phyloP scores from a whole-genome alignment of 2,888 invertebrate genomes.

The Schizotus pectinicornis region DNA sequence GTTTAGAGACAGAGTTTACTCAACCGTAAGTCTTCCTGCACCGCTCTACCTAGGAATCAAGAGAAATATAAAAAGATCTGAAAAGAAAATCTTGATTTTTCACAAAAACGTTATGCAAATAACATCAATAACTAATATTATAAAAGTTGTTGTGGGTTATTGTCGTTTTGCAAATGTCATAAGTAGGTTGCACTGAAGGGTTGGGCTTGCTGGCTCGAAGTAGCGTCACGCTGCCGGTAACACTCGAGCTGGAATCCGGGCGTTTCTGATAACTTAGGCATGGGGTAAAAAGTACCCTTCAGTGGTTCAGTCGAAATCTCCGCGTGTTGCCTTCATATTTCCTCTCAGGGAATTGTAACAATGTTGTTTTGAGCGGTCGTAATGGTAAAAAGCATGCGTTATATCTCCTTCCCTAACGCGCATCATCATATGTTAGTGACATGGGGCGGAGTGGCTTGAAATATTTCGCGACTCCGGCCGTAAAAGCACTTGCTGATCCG shows the following conservation, averaged over 20 bases:
- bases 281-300: constrained; percentile 12
- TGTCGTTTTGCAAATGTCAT: too few species aligned
- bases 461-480: constrained; percentile 19
- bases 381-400: constrained; percentile 21
- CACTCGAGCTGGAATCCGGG: not conserved
- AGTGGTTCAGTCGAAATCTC: constrained; percentile 1
- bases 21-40: too few species aligned
- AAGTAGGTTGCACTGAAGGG: too few species aligned
- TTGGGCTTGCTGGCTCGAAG: too few species aligned
- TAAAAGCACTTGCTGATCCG: constrained; percentile 24
- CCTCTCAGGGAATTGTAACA: constrained; percentile 19
- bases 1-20: too few species aligned
- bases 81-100: too few species aligned
- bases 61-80: too few species aligned
- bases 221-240: not conserved
- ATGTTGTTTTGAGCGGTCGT: constrained; percentile 21
- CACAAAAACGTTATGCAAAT: too few species aligned
- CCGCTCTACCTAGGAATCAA: too few species aligned
- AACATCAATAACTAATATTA: too few species aligned
- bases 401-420: constrained; percentile 19
- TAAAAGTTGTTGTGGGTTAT: too few species aligned
- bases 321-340: constrained; percentile 8
- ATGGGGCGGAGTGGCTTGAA: constrained; percentile 26
- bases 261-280: not conserved
- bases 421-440: constrained; percentile 30